A percentile compares a stretch with the other conserved stretches of the same genome.
Conservation (phyloP, 1,140 invertebrate genomes). For the Paraescarpia echinospica region DNA sequence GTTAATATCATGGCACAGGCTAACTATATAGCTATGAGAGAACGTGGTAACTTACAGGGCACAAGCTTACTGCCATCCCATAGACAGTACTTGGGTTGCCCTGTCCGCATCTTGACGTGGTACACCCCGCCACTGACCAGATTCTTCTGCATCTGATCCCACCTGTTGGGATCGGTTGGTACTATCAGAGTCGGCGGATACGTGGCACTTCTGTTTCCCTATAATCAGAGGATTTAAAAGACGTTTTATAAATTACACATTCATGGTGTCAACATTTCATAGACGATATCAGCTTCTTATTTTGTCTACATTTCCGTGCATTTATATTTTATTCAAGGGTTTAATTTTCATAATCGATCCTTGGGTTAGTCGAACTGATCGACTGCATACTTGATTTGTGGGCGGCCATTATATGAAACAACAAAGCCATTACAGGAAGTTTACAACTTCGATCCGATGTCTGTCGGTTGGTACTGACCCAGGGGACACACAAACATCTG, state of each 20-base stretch:
- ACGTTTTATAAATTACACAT: background rate
- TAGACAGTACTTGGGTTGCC: conserved; percentile 26
- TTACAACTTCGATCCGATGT: too few relatives aligned
- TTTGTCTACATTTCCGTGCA: background rate
- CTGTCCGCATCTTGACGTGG: conserved; percentile 22
- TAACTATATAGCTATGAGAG: background rate
- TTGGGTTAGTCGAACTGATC: too few relatives aligned
- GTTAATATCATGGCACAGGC: too few relatives aligned
- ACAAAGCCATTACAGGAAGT: too few relatives aligned
- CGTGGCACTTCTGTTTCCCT: background rate
- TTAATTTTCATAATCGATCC: too few relatives aligned
- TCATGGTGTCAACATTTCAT: background rate
- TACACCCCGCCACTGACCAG: conserved; percentile 27
- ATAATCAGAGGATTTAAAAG: background rate
- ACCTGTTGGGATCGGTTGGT: conserved; percentile 23
- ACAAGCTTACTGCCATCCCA: conserved; percentile 29
- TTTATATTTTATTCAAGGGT: too few relatives aligned
- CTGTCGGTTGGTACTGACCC: too few relatives aligned
- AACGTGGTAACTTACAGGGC: conserved; percentile 18
- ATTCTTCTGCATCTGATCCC: conserved; percentile 25
- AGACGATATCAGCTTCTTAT: background rate
- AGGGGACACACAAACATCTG: too few relatives aligned
- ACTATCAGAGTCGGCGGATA: conserved; percentile 17
- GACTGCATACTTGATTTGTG: too few relatives aligned
- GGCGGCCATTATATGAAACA: too few relatives aligned